Base-by-base conservation (phyloP, 1,140 invertebrate genomes). In the Ceratina australensis region DNA sequence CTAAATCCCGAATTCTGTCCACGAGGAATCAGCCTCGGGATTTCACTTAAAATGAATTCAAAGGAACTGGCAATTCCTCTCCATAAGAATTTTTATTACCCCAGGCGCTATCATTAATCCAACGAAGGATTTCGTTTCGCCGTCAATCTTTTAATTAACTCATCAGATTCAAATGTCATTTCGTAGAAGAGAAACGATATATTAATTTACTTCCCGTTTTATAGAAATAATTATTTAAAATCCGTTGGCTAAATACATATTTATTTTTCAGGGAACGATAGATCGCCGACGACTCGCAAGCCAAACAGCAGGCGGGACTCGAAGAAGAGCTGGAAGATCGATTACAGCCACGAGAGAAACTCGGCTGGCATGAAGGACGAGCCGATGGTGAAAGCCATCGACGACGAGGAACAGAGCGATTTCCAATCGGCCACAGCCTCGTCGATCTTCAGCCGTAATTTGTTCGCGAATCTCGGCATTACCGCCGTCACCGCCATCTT, bases 381-480 rank as follows among this genome's bases (percentile, higher is more conserved):
- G 26, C 84, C 88, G 28, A 82, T 85, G 71, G 57, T 85, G 24
- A 90, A 88, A 60, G 87, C 88, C 24, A 81, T 86, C 57, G 89
- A 75, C 56, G 86, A 83, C 47, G 86, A 89, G 47, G 89, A 88
- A 49, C 83, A 87, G 78, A 86, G 86, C 59, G 88, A 91, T 86
- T 90, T 89, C 66, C 86, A 89, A 84, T 91, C 90, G 72, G 87
- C 89, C n/a, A 89, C 86, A 26, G 88, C 89, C 60, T 88, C 88
- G 63, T 87, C 86, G 66, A 73, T 77, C 33, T 86, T 87, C 79
- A 87, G 87, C 64, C 83, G 78, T 18, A 56, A 78, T 18, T 66
- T 79, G 28, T 68, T 83, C 28, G 49, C 72, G 24, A 85, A 83
- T 78, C 71, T 87, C 15, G 72, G 79, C 5, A 78, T 83, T 24